Base-by-base conservation (phyloP, 2,888 invertebrate species). In the Formica aserva region DNA sequence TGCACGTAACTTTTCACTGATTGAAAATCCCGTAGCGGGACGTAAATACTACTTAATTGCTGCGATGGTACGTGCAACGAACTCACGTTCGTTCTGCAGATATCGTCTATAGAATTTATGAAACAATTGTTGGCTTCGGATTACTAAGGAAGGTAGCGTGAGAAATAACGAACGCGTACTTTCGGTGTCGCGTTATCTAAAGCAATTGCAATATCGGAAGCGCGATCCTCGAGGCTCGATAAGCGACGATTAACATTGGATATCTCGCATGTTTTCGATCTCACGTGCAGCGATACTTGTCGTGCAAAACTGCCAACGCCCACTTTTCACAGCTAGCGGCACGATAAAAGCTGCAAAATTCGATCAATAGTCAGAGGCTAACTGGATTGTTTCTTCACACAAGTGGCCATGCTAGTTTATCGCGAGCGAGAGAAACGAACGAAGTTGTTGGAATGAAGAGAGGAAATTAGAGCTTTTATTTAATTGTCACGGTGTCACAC, bases 331-430 rank as follows among this genome's bases (percentile, higher is more conserved):
- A 52, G 65, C 71, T 38, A 66, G 72, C 62, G 41, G 38, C 77
- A 74, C 80, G 77, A 75, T 86, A 82, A 88, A 90, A 87, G 83
- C 87, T 78, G 76, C 60, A 66, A 80, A 86, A 90, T 88, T 75
- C 86, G 86, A 90, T 90, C 90, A 85, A 90, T 90, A 90, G 88
- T 90, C 90, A 66, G 81, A 77, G 85, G 84, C 85, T 88, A 88
- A 90, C 88, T 87, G 86, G 60, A 90, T 88, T 90, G 85, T 89
- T 89, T 80, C 75, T 78, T 71, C 72, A 69, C 52, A 72, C 85
- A 82, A 89, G 85, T 87, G 85, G 52, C 60, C 65, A 71, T 77
- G 65, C 66, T 66, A 45, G 38, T 75, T 62, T 45, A 75, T 11
- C 32, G 45, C n/a, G 45, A 63, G 38, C 13, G 9, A 65, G 55